Conservation (phyloP, 1,140 invertebrate species). For the Euschistus heros region DNA sequence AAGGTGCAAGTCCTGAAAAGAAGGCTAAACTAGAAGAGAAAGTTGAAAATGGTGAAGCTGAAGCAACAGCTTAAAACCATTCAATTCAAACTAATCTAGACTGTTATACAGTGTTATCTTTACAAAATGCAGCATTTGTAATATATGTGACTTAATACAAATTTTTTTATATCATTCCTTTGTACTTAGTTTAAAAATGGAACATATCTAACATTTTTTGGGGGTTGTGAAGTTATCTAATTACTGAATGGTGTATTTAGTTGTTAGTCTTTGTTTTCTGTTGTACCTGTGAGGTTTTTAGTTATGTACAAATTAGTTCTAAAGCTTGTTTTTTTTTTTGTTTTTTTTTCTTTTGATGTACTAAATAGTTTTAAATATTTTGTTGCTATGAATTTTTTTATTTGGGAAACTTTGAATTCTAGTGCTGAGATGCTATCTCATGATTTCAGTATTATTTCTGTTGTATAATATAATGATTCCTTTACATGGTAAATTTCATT, state of each 20-base stretch:
- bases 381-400: background rate
- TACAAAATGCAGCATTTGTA: constrained; percentile 13
- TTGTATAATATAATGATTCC: too few relatives aligned
- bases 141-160: constrained; percentile 7
- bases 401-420: background rate
- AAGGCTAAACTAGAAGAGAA: constrained; percentile 58
- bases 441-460: constrained; percentile 10
- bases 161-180: constrained; percentile 22
- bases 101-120: constrained; percentile 4
- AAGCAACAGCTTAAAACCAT: constrained; percentile 37
- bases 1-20: constrained; percentile 55
- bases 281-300: constrained; percentile 14
- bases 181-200: constrained; percentile 17
- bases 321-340: constrained; percentile 4
- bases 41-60: constrained; percentile 42
- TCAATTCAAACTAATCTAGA: background rate
- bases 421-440: constrained; percentile 9
- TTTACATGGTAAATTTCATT: too few relatives aligned
- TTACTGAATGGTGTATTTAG: constrained; percentile 11
- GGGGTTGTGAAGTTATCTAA: constrained; percentile 22
- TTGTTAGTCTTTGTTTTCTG: constrained; percentile 6
- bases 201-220: constrained; percentile 20
- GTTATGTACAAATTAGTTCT: constrained; percentile 14
- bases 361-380: background rate
- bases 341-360: background rate